phyloP scores from a whole-genome alignment of 2,113 vertebrate genomes.

The Nesoenas mayeri region DNA sequence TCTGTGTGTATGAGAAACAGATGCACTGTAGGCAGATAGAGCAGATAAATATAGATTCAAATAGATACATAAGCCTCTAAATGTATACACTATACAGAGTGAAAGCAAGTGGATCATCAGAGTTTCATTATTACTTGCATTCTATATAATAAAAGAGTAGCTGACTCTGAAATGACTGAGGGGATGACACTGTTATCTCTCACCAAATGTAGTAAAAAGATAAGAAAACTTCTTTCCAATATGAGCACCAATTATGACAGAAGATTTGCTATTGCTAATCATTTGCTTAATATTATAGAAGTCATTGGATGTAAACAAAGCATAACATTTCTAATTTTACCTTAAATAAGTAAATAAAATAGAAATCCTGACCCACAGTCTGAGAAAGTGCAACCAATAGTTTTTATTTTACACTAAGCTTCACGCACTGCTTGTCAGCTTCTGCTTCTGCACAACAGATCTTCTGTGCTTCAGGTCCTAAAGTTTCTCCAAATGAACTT shows the following conservation, averaged over 20 bases:
- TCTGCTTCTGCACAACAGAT: not conserved
- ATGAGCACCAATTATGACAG: constrained; percentile 37
- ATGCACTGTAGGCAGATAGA: constrained; percentile 83
- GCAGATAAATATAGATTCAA: constrained; percentile 83
- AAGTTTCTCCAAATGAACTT: not conserved
- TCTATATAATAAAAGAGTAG: constrained; percentile 69
- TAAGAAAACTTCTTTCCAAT: constrained; percentile 72
- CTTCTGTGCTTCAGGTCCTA: not conserved
- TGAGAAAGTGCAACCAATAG: not conserved
- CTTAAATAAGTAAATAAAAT: constrained; percentile 11
- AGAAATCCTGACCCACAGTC: not conserved
- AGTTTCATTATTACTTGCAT: constrained; percentile 73
- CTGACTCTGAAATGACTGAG: constrained; percentile 73
- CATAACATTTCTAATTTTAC: constrained; percentile 6
- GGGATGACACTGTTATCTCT: constrained; percentile 69
- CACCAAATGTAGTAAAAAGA: constrained; percentile 62
- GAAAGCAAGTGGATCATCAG: constrained; percentile 68
- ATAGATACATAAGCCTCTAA: constrained; percentile 80
- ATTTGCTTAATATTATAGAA: constrained; percentile 42
- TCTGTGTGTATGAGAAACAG: constrained; percentile 82
- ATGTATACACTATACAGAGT: constrained; percentile 75
- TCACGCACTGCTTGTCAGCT: not conserved
- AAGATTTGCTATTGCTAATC: constrained; percentile 45
- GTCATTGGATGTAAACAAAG: not conserved
- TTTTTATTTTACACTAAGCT: not conserved